Evolutionary conservation across 1,140 invertebrate genomes (phyloP).

Genomic region (Cydia strobilella): DNA sequence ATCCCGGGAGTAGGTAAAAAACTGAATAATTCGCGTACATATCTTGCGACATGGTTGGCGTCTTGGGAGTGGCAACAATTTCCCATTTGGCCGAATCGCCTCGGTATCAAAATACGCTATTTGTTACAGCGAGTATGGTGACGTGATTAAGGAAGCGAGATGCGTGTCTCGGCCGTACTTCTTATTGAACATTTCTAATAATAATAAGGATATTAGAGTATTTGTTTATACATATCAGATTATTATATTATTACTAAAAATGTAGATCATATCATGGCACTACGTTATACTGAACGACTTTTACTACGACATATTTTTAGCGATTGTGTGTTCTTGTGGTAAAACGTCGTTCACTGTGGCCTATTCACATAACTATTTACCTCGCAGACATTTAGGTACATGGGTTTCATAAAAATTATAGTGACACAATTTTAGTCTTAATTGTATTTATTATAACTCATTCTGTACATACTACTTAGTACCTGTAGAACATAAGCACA

Average conservation of each 20-base stretch:
- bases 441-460: too few relatives aligned
- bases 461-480: too few relatives aligned
- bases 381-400: too few relatives aligned
- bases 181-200: conserved; percentile 38
- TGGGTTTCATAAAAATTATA: too few relatives aligned
- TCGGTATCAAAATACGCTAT: conserved; percentile 58
- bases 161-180: neutral
- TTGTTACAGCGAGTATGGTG: conserved; percentile 52
- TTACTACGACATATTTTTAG: too few relatives aligned
- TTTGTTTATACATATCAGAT: neutral
- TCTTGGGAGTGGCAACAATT: conserved; percentile 65
- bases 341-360: too few relatives aligned
- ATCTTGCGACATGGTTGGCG: conserved; percentile 60
- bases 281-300: too few relatives aligned
- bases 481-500: too few relatives aligned
- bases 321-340: too few relatives aligned
- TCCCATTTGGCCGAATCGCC: conserved; percentile 59
- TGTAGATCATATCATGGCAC: too few relatives aligned
- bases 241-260: neutral
- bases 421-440: too few relatives aligned
- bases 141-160: conserved; percentile 39
- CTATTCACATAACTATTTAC: too few relatives aligned
- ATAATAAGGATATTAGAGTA: conserved; percentile 24
- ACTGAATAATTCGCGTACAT: conserved; percentile 71
- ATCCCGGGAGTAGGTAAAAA: conserved; percentile 62